Evolutionary conservation across 2,797 vertebrate species (phyloP).

Genomic region (Iguana delicatissima): DNA sequence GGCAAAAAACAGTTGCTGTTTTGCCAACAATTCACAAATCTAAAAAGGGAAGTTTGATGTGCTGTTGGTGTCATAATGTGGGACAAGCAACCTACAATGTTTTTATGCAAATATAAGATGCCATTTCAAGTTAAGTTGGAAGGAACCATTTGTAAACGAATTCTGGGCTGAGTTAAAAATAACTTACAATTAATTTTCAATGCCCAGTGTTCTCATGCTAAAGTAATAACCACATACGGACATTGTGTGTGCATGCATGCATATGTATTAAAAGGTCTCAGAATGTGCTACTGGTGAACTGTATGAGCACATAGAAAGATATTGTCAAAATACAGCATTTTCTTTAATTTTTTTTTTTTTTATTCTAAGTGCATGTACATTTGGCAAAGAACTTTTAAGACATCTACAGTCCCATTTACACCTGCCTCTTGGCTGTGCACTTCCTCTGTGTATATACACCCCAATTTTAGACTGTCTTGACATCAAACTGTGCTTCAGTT

Average conservation of each 20-base stretch:
- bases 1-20: background rate
- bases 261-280: background rate
- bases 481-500: constrained; percentile 58
- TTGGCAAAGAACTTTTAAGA: constrained; percentile 39
- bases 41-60: background rate
- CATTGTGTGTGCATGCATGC: no score
- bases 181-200: background rate
- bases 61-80: background rate
- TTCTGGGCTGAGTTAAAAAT: background rate
- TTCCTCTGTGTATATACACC: constrained; percentile 26
- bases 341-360: constrained; percentile 55
- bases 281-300: background rate
- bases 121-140: background rate
- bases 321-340: constrained; percentile 19
- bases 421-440: constrained; percentile 45
- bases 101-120: background rate
- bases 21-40: background rate
- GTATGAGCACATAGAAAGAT: background rate
- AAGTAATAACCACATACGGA: background rate
- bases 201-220: background rate
- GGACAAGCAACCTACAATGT: background rate
- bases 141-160: background rate
- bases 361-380: constrained; percentile 36
- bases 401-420: constrained; percentile 32
- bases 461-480: constrained; percentile 51